Evolutionary conservation across 2,113 vertebrate species (phyloP), one percentile per base, ranked within the genome.

Genomic region (Aldabrachelys gigantea): DNA sequence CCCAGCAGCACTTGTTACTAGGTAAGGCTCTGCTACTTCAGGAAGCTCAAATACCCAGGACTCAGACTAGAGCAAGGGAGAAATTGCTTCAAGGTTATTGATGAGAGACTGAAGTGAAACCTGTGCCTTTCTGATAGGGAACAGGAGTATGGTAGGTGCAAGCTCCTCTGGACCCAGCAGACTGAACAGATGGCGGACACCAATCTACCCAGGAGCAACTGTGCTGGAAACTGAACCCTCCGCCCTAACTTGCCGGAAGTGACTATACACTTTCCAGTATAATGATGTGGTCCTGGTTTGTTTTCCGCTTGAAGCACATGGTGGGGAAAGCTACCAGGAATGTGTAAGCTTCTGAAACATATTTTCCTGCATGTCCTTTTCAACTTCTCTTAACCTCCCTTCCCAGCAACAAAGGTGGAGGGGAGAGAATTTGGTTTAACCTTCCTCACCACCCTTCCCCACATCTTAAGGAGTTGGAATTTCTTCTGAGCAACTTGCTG

Each of bases 71-170:
- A 31, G 2, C 27, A 2, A 35, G 41, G 87, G 82, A 76, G 38
- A 80, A 4, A 38, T 47, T 0, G 0, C 3, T 52, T 47, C 2
- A 41, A 53, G n/a, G 1, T 5, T 2, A 0, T 9, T 2, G 17
- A 1, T 3, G n/a, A 21, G 35, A 1, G 76, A 2, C 1, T 14
- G 11, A 19, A 1, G 0, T 14, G 35, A 31, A 35, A 1, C 8
- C 6, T 35, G 76, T 91, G 90, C 80, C 88, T 91, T 91, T 75
- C 29, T 75, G 54, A 5, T 24, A 2, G 6, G n/a, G n/a, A 59
- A 17, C 0, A 5, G 4, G 29, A 10, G 31, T 52, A 0, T 38
- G 53, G 47, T 27, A 38, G 59, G 62, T 49, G 44, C 76, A 72
- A 62, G 17, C 50, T 59, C 4, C 6, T 1, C 24, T 78, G 82